A percentile compares a stretch with the other conserved stretches of the same genome.
phyloP scores from a whole-genome alignment of 2,113 vertebrate species.

The Heliornis fulica region DNA sequence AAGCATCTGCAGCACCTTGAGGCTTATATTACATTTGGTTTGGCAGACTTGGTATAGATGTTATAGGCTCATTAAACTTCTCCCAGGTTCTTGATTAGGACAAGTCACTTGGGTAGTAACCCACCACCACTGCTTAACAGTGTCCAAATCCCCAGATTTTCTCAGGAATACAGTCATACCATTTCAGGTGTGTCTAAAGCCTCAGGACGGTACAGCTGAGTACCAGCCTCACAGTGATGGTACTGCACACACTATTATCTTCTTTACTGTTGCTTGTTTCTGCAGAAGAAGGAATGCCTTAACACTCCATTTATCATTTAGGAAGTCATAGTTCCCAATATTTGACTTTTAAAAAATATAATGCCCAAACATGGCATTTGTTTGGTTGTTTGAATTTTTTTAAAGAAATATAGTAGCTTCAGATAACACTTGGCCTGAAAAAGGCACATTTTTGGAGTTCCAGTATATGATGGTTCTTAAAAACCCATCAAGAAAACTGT shows the following conservation, averaged over 20 bases:
- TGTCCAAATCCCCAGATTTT: not conserved
- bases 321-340: not conserved
- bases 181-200: not conserved
- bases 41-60: not conserved
- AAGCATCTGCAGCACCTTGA: not conserved
- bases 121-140: not conserved
- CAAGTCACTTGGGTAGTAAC: not conserved
- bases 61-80: not conserved
- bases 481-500: not conserved
- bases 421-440: not conserved
- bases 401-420: not conserved
- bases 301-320: not conserved
- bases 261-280: not conserved
- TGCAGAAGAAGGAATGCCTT: not conserved
- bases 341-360: not conserved
- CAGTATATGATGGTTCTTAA: not conserved
- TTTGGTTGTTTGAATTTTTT: not conserved
- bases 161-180: not conserved
- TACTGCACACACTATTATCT: not conserved
- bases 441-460: not conserved
- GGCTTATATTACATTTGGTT: not conserved
- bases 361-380: not conserved
- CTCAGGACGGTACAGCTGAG: not conserved
- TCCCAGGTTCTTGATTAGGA: not conserved
- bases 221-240: not conserved